These are phyloP conservation scores for Arvicanthis niloticus DNA, from an alignment of 2,113 vertebrate species.

Conservation along the genomic window DNA sequence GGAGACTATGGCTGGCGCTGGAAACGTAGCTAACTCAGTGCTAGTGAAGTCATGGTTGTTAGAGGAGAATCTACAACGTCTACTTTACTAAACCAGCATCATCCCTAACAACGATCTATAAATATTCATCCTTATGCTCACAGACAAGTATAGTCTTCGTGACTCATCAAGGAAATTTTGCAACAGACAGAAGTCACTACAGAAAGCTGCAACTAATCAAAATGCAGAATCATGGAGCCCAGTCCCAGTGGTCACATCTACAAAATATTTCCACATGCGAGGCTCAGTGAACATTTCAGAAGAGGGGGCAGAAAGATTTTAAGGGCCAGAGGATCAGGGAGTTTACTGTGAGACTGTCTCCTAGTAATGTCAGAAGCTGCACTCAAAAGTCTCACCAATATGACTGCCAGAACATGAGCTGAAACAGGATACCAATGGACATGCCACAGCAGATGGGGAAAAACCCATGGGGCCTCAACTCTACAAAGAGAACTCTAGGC, in stretches of 20 bases:
- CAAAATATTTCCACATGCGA: not conserved
- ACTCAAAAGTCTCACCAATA: not conserved
- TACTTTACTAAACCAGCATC: not conserved
- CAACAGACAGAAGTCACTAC: not conserved
- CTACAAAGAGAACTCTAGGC: not conserved
- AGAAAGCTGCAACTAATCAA: not conserved
- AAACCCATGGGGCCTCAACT: not conserved
- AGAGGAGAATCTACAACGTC: not conserved
- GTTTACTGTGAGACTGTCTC: not conserved
- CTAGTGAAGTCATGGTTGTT: not conserved
- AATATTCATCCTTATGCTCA: not conserved
- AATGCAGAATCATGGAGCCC: not conserved
- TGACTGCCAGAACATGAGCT: not conserved
- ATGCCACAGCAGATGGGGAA: not conserved
- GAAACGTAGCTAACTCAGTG: not conserved
- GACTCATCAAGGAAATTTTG: not conserved
- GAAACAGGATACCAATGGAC: not conserved
- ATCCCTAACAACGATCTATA: not conserved
- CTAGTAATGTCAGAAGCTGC: not conserved
- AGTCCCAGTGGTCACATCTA: not conserved
- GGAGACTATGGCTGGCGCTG: not conserved
- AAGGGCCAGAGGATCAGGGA: not conserved
- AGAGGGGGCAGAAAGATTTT: not conserved
- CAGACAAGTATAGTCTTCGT: not conserved
- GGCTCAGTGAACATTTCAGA: not conserved